Evolutionary conservation across 1,140 invertebrate species (phyloP).

Genomic region (Papilio polytes): DNA sequence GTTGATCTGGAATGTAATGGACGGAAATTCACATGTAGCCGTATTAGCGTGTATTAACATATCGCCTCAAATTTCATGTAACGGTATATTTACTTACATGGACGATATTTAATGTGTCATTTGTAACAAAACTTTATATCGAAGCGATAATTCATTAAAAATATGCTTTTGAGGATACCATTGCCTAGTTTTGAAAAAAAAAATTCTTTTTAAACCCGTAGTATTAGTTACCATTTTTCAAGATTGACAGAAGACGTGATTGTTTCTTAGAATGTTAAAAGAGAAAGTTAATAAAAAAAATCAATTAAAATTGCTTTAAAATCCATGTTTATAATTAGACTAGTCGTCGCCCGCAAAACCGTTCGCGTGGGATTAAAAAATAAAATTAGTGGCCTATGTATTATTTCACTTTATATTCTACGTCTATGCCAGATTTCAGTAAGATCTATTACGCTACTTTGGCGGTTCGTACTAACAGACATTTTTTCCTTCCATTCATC

Average conservation of each 20-base stretch:
- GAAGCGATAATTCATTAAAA: background rate
- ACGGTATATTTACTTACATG: conserved; percentile 21
- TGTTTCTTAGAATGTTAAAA: no score
- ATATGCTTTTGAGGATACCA: background rate
- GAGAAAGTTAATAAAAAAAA: no score
- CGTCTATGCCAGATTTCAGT: no score
- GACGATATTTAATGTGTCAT: conserved; percentile 31
- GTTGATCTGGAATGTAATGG: conserved; percentile 31
- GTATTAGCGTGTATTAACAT: conserved; percentile 34
- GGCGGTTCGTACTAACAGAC: no score
- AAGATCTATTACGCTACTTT: background rate
- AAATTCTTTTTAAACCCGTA: background rate
- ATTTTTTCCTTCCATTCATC: no score
- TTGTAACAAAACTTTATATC: conserved; percentile 2
- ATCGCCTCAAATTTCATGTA: conserved; percentile 21
- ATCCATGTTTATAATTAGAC: background rate
- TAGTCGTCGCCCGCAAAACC: no score
- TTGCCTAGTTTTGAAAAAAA: background rate
- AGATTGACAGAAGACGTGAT: no score
- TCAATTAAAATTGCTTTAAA: no score
- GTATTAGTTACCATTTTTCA: no score
- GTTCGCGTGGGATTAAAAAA: no score
- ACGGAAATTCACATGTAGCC: conserved; percentile 19
- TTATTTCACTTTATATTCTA: no score
- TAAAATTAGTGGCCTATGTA: no score